A percentile compares a stretch with the other conserved stretches of the same genome.
Evolutionary conservation across 2,888 invertebrate genomes (phyloP).

Genomic region (Clivina fossor): DNA sequence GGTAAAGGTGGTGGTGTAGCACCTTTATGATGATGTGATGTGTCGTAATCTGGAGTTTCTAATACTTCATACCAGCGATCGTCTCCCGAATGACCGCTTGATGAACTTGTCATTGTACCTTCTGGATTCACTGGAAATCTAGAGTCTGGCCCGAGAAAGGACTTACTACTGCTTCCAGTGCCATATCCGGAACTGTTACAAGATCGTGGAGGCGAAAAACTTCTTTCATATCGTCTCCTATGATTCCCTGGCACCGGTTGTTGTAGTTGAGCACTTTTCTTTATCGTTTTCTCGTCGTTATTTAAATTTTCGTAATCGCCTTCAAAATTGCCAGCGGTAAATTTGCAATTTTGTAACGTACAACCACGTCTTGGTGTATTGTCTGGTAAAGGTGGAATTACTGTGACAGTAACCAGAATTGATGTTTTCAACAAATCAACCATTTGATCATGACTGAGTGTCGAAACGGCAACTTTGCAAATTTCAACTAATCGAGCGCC

Average conservation of each 20-base stretch:
- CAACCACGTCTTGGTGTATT: constrained; percentile 70
- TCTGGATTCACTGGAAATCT: constrained; percentile 52
- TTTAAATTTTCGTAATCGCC: constrained; percentile 68
- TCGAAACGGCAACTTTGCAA: constrained; percentile 86
- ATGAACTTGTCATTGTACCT: constrained; percentile 64
- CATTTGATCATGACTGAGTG: constrained; percentile 88
- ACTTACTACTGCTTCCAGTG: constrained; percentile 66
- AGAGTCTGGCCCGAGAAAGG: constrained; percentile 48
- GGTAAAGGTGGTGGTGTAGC: constrained; percentile 59
- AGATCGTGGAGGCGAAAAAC: constrained; percentile 75
- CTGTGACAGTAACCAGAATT: constrained; percentile 80
- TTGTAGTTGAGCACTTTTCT: constrained; percentile 55
- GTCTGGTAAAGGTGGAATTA: constrained; percentile 73
- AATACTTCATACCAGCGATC: constrained; percentile 66
- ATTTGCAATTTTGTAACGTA: constrained; percentile 65
- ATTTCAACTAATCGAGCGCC: constrained; percentile 88
- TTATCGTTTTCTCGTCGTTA: constrained; percentile 50
- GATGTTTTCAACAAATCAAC: constrained; percentile 90
- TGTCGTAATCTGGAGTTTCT: constrained; percentile 54
- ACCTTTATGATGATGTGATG: constrained; percentile 34
- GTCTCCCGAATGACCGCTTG: constrained; percentile 65
- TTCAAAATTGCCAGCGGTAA: constrained; percentile 60
- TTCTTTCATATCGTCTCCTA: constrained; percentile 71
- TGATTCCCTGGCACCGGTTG: constrained; percentile 62
- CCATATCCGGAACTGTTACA: constrained; percentile 79